Conservation (phyloP, 2,888 invertebrate genomes). For the Acleris laterana region DNA sequence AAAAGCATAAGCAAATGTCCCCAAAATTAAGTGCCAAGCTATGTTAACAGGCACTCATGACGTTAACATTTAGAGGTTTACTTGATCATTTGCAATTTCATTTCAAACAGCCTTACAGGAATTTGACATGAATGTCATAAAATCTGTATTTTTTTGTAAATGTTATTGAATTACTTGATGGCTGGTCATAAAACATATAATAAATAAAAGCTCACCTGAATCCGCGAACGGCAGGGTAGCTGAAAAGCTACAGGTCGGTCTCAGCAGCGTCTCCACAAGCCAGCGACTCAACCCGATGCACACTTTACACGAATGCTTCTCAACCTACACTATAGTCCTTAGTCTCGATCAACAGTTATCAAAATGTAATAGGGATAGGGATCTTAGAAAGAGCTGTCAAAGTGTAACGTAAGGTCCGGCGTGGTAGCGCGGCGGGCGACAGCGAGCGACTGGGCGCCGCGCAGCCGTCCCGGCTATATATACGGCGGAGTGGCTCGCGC, state of each 20-base stretch:
- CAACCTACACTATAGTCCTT: slow-evolving; percentile 19
- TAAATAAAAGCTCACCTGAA: slow-evolving; percentile 50
- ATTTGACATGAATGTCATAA: no score
- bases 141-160: not conserved
- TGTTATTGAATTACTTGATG: slow-evolving; percentile 1
- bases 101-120: no score
- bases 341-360: slow-evolving; percentile 9
- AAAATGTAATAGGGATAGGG: slow-evolving; percentile 22
- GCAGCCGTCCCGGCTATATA: slow-evolving; percentile 70
- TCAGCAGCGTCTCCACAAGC: slow-evolving; percentile 27
- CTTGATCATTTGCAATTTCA: no score
- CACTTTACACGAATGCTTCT: slow-evolving; percentile 32
- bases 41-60: no score
- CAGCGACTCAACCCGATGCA: slow-evolving; percentile 22
- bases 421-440: slow-evolving; percentile 58
- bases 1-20: no score
- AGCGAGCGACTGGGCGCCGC: slow-evolving; percentile 75
- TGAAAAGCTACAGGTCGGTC: slow-evolving; percentile 31
- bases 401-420: slow-evolving; percentile 41
- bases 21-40: no score
- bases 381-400: slow-evolving; percentile 29
- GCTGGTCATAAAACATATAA: slow-evolving; percentile 20
- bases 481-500: slow-evolving; percentile 51
- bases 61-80: not conserved
- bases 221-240: slow-evolving; percentile 32